Evolutionary conservation across 2,888 invertebrate genomes (phyloP).

Genomic region (Nasonia oneida): DNA sequence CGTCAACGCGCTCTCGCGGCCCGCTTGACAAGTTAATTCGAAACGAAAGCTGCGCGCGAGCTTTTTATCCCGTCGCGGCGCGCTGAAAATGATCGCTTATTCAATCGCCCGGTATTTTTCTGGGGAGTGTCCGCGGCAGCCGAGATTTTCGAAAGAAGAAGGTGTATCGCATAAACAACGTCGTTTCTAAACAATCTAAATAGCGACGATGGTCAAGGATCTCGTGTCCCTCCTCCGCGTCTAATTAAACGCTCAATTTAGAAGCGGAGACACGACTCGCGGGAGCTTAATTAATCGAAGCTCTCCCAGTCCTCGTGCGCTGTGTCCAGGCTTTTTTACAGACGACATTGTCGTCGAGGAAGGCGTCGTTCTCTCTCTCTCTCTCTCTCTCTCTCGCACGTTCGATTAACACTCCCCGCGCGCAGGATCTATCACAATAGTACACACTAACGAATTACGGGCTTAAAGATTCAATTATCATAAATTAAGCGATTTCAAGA

Average conservation of each 20-base stretch:
- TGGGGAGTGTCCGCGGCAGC: neutral
- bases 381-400: conserved; percentile 25
- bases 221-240: neutral
- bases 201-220: neutral
- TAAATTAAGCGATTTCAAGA: conserved; percentile 23
- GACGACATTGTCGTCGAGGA: conserved; percentile 43
- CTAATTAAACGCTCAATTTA: conserved; percentile 48
- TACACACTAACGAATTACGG: conserved; percentile 11
- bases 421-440: conserved; percentile 27
- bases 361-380: conserved; percentile 33
- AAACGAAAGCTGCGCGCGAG: conserved; percentile 16
- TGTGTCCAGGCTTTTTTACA: conserved; percentile 44
- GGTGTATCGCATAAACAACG: no score
- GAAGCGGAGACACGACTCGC: conserved; percentile 21
- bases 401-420: conserved; percentile 8
- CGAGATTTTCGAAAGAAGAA: neutral
- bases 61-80: conserved; percentile 20
- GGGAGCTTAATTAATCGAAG: conserved; percentile 41
- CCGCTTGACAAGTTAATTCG: conserved; percentile 54
- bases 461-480: conserved; percentile 33
- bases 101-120: conserved; percentile 41
- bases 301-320: neutral
- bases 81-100: conserved; percentile 31
- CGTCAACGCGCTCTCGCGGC: conserved; percentile 42
- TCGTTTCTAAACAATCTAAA: neutral